phyloP scores from a whole-genome alignment of 2,797 vertebrate species.

The Philypnodon macrostomus region DNA sequence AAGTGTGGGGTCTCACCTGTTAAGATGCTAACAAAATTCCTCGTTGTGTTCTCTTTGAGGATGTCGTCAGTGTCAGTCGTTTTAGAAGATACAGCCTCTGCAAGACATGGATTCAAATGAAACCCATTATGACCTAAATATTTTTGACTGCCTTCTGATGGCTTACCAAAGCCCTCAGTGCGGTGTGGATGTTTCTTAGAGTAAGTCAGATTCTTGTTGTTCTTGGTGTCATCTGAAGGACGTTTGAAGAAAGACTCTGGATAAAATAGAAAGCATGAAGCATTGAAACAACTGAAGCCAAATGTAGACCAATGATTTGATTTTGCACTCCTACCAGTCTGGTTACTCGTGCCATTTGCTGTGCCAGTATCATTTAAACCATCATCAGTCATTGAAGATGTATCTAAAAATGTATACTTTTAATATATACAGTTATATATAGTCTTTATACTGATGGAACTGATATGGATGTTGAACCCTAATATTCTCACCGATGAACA shows the following conservation, averaged over 20 bases:
- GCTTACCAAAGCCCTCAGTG: slow-evolving; percentile 18
- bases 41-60: background rate
- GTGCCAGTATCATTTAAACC: background rate
- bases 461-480: too few species aligned
- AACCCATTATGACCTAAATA: background rate
- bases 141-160: background rate
- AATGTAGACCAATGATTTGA: too few species aligned
- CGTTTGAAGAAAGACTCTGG: slow-evolving; percentile 18
- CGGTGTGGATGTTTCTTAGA: background rate
- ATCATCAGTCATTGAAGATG: background rate
- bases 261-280: background rate
- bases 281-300: background rate
- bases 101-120: background rate
- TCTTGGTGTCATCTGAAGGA: background rate
- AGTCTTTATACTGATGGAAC: background rate
- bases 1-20: too few species aligned
- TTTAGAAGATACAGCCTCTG: background rate
- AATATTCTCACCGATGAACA: slow-evolving; percentile 47
- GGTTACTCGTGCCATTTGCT: slow-evolving; percentile 3
- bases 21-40: background rate
- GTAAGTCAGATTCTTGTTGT: slow-evolving; percentile 5
- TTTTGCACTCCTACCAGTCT: slow-evolving; percentile 13
- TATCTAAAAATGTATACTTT: slow-evolving; percentile 18
- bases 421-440: too few species aligned
- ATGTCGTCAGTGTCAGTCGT: background rate